Conservation (phyloP, 2,888 invertebrate genomes). For the Dryadula phaetusa region DNA sequence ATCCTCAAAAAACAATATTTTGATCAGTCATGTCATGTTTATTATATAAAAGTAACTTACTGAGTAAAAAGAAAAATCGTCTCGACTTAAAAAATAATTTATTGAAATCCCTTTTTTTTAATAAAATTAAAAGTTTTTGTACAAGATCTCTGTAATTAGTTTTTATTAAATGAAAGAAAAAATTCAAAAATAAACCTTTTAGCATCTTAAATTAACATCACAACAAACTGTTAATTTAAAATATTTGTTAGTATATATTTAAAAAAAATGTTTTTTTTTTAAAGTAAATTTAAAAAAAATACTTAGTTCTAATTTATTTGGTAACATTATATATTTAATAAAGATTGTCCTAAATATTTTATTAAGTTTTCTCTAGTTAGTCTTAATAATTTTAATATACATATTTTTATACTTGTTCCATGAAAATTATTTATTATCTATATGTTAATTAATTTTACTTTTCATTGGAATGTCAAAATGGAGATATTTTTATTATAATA, state of each 20-base stretch:
- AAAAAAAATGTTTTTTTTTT: too few species aligned
- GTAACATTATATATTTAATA: not conserved
- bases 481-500: conserved; percentile 1
- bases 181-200: too few species aligned
- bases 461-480: conserved; percentile 17
- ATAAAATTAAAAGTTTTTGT: not conserved
- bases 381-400: too few species aligned
- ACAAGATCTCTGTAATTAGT: not conserved
- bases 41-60: too few species aligned
- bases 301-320: not conserved
- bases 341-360: not conserved
- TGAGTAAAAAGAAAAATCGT: too few species aligned
- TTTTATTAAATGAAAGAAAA: not conserved
- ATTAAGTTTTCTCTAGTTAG: too few species aligned
- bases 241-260: not conserved
- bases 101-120: not conserved
- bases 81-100: not conserved
- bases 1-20: too few species aligned
- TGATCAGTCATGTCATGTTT: too few species aligned
- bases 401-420: too few species aligned
- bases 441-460: not conserved
- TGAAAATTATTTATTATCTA: too few species aligned
- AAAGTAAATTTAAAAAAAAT: too few species aligned
- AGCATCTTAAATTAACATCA: conserved; percentile 6
- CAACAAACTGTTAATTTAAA: conserved; percentile 6